Base-by-base conservation (phyloP, 2,888 invertebrate genomes). In the Hypolimnas misippus region DNA sequence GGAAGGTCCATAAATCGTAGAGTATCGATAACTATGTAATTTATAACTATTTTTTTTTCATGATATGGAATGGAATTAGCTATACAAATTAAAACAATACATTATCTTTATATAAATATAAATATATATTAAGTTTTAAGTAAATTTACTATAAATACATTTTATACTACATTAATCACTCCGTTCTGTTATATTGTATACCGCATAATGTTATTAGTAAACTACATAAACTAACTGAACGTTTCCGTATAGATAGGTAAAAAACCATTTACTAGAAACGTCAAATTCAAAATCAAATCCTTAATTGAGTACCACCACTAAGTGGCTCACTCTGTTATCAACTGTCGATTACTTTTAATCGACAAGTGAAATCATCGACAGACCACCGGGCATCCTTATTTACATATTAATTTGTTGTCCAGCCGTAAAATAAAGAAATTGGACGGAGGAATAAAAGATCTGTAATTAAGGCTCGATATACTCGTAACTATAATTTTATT, bases 391-490 rank as follows among this genome's bases (percentile, higher is more conserved):
- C 81, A 73, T 74, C 78, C 75, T 81, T 82, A 92, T 92, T 91
- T 84, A 86, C 91, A 92, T 91, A 88, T 88, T 87, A 90, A 90
- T 90, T 86, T 85, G 88, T 86, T 89, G 86, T 84, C 81, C 82
- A 80, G 80, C 85, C 83, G 86, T 90, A 86, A 90, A 90, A 90
- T 90, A 87, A 90, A 91, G 89, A 89, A 89, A 90, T 90, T 85
- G 86, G 83, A 84, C 77, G 83, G 75, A 74, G 73, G 77, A 75
- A 80, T 84, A 85, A 85, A 85, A 83, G 81, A 72, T 68, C 64
- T 71, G 79, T 86, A 87, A 88, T 89, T 87, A 88, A 89, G 82
- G 69, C 76, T 78, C 81, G 82, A 82, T 81, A 73, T 75, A 77
- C 78, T 77, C 82, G 83, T 79, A 79, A 78, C 81, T 78, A 81